phyloP scores from a whole-genome alignment of 2,797 vertebrate genomes.

The Neoniphon sammara region DNA sequence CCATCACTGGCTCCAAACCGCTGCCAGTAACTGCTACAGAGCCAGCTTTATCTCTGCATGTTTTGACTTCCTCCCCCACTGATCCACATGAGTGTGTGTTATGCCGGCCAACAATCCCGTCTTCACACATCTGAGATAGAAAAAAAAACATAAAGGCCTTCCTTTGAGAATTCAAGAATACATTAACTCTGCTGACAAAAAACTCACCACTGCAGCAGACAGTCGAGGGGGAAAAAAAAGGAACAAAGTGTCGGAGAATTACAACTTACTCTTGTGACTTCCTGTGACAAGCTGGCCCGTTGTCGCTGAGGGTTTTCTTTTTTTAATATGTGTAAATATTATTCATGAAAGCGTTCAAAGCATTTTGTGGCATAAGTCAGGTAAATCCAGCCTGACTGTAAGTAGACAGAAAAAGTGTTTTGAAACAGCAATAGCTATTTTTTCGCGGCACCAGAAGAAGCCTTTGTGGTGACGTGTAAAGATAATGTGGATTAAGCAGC shows the following conservation, averaged over 20 bases:
- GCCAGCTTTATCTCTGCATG: constrained; percentile 44
- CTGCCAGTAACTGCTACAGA: constrained; percentile 44
- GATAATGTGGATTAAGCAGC: constrained; percentile 42
- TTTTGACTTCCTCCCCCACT: constrained; percentile 53
- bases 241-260: constrained; percentile 32
- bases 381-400: constrained; percentile 68
- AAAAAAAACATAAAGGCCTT: constrained; percentile 23
- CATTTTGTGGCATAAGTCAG: constrained; percentile 36
- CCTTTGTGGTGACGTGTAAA: constrained; percentile 34
- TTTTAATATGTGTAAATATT: constrained; percentile 68
- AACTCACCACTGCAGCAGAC: constrained; percentile 15
- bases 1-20: constrained; percentile 18
- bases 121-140: constrained; percentile 39
- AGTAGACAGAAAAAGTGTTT: constrained; percentile 53
- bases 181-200: constrained; percentile 53
- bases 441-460: constrained; percentile 23
- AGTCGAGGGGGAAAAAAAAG: constrained; percentile 2
- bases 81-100: constrained; percentile 38
- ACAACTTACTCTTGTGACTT: constrained; percentile 16
- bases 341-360: constrained; percentile 65
- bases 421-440: constrained; percentile 43
- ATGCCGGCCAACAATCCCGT: constrained; percentile 40
- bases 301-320: constrained; percentile 27
- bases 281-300: constrained; percentile 17
- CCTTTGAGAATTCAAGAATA: constrained; percentile 44